Conservation (phyloP, 2,113 vertebrate genomes). For the Callipepla squamata region DNA sequence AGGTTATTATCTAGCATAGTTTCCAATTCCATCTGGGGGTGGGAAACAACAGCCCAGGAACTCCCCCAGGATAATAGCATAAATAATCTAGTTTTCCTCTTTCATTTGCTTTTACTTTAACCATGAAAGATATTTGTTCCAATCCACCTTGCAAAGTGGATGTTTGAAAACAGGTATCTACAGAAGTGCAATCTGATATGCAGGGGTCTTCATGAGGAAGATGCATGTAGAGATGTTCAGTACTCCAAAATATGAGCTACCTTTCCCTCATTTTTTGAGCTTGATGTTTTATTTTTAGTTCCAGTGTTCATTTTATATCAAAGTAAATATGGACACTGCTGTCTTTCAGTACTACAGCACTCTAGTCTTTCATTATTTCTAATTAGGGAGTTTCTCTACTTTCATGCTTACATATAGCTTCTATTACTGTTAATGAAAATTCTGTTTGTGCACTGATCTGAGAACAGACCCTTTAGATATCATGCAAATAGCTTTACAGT, state of each 20-base stretch:
- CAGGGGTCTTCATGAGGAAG: rapidly evolving
- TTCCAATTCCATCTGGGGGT: neutral
- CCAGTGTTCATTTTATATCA: neutral
- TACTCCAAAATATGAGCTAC: neutral
- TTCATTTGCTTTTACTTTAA: neutral
- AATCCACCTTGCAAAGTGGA: neutral
- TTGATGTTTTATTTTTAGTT: neutral
- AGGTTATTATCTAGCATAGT: neutral
- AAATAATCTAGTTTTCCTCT: neutral
- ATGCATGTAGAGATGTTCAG: neutral
- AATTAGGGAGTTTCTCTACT: constrained; percentile 35
- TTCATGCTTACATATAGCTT: neutral
- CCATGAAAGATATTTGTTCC: neutral
- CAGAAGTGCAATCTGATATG: neutral
- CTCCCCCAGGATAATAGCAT: neutral
- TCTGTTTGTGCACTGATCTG: constrained; percentile 37
- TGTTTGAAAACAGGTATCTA: neutral
- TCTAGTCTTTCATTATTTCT: constrained; percentile 4
- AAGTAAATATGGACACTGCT: neutral
- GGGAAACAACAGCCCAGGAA: neutral
- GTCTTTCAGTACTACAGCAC: neutral
- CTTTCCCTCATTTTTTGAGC: neutral
- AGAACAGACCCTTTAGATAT: constrained; percentile 16
- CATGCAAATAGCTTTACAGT: constrained; percentile 28
- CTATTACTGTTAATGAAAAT: constrained; percentile 35